Evolutionary conservation across 2,888 invertebrate genomes (phyloP).

Genomic region (Drosophila niveifrons): DNA sequence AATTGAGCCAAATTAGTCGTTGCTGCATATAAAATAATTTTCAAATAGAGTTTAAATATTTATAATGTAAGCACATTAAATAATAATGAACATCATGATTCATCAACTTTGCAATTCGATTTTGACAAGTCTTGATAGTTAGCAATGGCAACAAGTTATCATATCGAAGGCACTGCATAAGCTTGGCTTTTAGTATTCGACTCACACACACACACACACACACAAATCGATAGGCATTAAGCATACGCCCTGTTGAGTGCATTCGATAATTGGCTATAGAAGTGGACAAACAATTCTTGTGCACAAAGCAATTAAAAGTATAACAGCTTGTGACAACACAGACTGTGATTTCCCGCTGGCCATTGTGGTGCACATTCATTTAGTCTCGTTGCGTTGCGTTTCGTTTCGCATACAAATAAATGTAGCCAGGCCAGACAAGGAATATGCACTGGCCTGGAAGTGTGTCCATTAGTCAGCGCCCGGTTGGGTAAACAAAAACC

Average conservation of each 20-base stretch:
- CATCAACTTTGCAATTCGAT: too few relatives aligned
- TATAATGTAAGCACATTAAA: too few relatives aligned
- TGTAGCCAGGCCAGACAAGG: constrained; percentile 15
- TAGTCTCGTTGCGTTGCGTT: too few relatives aligned
- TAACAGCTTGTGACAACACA: background rate
- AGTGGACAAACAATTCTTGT: background rate
- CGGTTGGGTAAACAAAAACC: constrained; percentile 27
- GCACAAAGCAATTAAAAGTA: background rate
- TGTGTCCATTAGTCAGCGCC: constrained; percentile 27
- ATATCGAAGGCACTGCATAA: too few relatives aligned
- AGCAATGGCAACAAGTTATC: too few relatives aligned
- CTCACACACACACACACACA: too few relatives aligned
- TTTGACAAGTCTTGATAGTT: too few relatives aligned
- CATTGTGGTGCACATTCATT: background rate
- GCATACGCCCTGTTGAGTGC: background rate
- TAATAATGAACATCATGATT: too few relatives aligned
- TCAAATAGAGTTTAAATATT: too few relatives aligned
- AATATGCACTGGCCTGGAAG: constrained; percentile 35
- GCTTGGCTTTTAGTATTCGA: too few relatives aligned
- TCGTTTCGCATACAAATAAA: background rate
- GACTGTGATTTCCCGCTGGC: background rate
- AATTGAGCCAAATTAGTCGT: too few relatives aligned
- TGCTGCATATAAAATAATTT: too few relatives aligned
- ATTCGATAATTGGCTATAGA: background rate
- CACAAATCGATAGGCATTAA: background rate